Evolutionary conservation across 2,888 invertebrate species (phyloP).

Genomic region (Pseudanteris insignis): DNA sequence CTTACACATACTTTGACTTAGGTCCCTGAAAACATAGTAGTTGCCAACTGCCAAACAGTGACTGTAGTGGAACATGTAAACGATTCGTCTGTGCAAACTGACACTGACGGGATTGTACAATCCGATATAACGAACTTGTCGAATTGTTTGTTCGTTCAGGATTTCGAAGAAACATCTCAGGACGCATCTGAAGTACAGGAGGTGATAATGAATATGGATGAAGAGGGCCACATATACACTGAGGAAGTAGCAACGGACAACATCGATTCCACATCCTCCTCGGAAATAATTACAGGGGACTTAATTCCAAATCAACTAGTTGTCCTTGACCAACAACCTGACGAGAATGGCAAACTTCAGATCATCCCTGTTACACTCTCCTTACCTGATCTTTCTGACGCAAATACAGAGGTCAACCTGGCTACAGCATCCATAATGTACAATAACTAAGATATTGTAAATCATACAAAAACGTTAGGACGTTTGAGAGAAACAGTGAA

Average conservation of each 20-base stretch:
- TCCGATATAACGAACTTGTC: slow-evolving; percentile 45
- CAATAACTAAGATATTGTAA: slow-evolving; percentile 52
- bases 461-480: too few relatives aligned
- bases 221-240: slow-evolving; percentile 62
- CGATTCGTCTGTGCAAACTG: slow-evolving; percentile 25
- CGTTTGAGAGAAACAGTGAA: slow-evolving; percentile 4
- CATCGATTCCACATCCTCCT: slow-evolving; percentile 39
- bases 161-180: slow-evolving; percentile 60
- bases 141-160: slow-evolving; percentile 50
- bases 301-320: slow-evolving; percentile 59
- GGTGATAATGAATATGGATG: slow-evolving; percentile 60
- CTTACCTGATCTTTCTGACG: slow-evolving; percentile 60
- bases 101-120: slow-evolving; percentile 32
- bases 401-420: slow-evolving; percentile 59
- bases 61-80: slow-evolving; percentile 35
- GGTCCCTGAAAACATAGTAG: slow-evolving; percentile 37
- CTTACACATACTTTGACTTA: slow-evolving; percentile 39
- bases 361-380: slow-evolving; percentile 63
- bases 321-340: slow-evolving; percentile 59
- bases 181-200: slow-evolving; percentile 58
- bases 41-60: slow-evolving; percentile 36
- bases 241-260: slow-evolving; percentile 63
- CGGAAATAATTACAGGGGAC: slow-evolving; percentile 59
- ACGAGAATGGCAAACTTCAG: slow-evolving; percentile 62
- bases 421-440: slow-evolving; percentile 64